Percentiles rank a stretch among this genome's conserved stretches.
Conservation (phyloP, 2,797 vertebrate genomes). For the Chromis chromis region DNA sequence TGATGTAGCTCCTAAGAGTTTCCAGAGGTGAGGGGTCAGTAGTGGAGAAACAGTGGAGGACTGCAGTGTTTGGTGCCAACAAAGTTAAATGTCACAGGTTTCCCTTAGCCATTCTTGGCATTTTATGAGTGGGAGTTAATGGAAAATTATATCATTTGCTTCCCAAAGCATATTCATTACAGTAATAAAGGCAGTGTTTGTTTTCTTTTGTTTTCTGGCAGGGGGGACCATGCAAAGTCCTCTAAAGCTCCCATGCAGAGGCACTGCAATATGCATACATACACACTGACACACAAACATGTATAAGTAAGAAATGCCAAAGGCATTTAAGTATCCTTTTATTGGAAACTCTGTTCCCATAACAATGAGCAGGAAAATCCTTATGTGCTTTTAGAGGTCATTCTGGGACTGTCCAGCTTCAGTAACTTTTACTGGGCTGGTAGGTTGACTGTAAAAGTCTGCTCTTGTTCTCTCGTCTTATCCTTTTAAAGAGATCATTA, state of each 20-base stretch:
- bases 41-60: slow-evolving; percentile 33
- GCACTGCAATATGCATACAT: slow-evolving; percentile 43
- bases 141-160: slow-evolving; percentile 71
- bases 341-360: slow-evolving; percentile 64
- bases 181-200: slow-evolving; percentile 77
- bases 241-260: slow-evolving; percentile 48
- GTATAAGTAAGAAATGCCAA: slow-evolving; percentile 37
- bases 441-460: slow-evolving; percentile 37
- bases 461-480: not conserved
- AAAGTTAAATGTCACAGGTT: slow-evolving; percentile 79
- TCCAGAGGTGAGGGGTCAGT: slow-evolving; percentile 42
- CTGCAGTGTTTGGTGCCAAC: slow-evolving; percentile 54
- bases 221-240: slow-evolving; percentile 33
- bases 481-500: slow-evolving; percentile 26
- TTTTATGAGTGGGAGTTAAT: slow-evolving; percentile 62
- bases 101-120: slow-evolving; percentile 74
- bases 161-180: slow-evolving; percentile 76
- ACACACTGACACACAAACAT: slow-evolving; percentile 37
- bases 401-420: slow-evolving; percentile 27
- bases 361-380: slow-evolving; percentile 49
- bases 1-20: slow-evolving; percentile 19
- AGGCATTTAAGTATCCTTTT: slow-evolving; percentile 56
- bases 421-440: slow-evolving; percentile 29
- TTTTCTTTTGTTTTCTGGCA: slow-evolving; percentile 70
- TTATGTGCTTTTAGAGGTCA: slow-evolving; percentile 41